phyloP scores from a whole-genome alignment of 2,797 vertebrate species.

The Moxostoma hubbsi region DNA sequence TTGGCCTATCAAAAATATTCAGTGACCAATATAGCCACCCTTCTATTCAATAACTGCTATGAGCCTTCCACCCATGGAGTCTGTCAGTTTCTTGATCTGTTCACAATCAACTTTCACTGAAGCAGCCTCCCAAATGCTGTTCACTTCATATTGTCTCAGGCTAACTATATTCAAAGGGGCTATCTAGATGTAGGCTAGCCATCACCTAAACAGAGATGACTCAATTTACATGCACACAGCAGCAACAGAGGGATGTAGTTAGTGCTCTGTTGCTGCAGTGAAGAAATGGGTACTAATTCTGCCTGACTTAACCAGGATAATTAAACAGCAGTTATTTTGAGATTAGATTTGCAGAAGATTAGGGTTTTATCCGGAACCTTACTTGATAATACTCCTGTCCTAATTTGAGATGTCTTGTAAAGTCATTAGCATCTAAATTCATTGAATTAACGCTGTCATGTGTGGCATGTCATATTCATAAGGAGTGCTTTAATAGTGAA shows the following conservation, averaged over 20 bases:
- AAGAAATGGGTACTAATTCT: slow-evolving; percentile 27
- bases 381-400: slow-evolving; percentile 36
- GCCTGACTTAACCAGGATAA: slow-evolving; percentile 42
- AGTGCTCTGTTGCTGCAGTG: slow-evolving; percentile 4
- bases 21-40: too few species aligned
- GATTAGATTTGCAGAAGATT: slow-evolving; percentile 49
- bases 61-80: too few species aligned
- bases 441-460: slow-evolving; percentile 31
- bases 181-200: slow-evolving; percentile 6
- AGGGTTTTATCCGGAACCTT: slow-evolving; percentile 36
- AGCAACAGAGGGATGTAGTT: neutral
- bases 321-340: slow-evolving; percentile 45
- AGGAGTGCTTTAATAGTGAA: slow-evolving; percentile 24
- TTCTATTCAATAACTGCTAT: too few species aligned
- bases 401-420: slow-evolving; percentile 43
- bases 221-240: slow-evolving; percentile 7
- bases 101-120: too few species aligned
- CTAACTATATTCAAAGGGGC: slow-evolving; percentile 37
- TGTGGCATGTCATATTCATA: slow-evolving; percentile 20
- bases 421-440: slow-evolving; percentile 38
- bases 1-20: too few species aligned
- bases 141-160: slow-evolving; percentile 34
- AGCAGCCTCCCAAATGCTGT: too few species aligned
- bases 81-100: too few species aligned
- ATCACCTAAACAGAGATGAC: slow-evolving; percentile 18